Conservation (phyloP, 1,140 invertebrate species). For the Papilio machaon region DNA sequence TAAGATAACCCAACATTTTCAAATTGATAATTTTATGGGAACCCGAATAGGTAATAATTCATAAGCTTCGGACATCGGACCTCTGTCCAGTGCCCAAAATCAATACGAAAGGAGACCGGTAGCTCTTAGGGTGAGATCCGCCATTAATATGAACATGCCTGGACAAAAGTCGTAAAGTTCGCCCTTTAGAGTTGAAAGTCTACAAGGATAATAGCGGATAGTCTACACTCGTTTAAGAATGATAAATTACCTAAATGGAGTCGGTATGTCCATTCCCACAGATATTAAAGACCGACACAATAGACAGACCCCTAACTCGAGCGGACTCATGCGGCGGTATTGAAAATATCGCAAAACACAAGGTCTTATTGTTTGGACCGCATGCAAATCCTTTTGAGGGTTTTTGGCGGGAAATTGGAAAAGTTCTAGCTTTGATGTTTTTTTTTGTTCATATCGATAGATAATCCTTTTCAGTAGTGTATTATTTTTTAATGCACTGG, state of each 20-base stretch:
- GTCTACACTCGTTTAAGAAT: constrained; percentile 76
- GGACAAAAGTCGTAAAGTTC: constrained; percentile 60
- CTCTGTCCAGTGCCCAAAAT: constrained; percentile 52
- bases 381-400: constrained; percentile 77
- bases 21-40: constrained; percentile 57
- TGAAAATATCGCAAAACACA: constrained; percentile 71
- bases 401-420: constrained; percentile 74
- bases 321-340: constrained; percentile 72
- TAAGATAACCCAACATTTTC: constrained; percentile 38
- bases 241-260: constrained; percentile 79
- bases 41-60: constrained; percentile 67
- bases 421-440: constrained; percentile 76
- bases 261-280: constrained; percentile 81
- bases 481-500: constrained; percentile 19
- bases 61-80: constrained; percentile 64
- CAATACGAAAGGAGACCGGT: constrained; percentile 54
- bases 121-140: constrained; percentile 52
- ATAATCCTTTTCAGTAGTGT: constrained; percentile 53
- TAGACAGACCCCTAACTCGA: constrained; percentile 61
- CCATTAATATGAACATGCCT: constrained; percentile 59
- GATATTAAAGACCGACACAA: constrained; percentile 79
- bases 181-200: constrained; percentile 62
- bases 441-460: constrained; percentile 53
- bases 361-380: constrained; percentile 57
- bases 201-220: constrained; percentile 66